Conservation (phyloP, 1,140 invertebrate genomes). For the Adoxophyes honmai region DNA sequence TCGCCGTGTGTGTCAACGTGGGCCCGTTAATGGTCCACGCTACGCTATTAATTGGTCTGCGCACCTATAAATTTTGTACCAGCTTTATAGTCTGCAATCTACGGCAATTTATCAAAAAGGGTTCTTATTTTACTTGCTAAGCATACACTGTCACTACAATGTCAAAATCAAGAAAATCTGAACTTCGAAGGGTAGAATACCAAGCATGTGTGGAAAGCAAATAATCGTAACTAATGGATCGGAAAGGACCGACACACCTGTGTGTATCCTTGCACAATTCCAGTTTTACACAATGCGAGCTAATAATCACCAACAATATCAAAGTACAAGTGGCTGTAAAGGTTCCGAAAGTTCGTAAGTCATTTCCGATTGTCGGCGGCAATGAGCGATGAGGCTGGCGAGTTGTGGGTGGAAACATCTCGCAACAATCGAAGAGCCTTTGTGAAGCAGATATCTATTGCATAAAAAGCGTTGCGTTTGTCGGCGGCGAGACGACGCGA, state of each 20-base stretch:
- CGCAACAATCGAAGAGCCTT: constrained; percentile 48
- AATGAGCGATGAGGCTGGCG: constrained; percentile 62
- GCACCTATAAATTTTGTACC: constrained; percentile 24
- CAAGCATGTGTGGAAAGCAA: no score
- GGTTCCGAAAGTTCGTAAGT: constrained; percentile 63
- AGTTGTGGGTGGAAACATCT: constrained; percentile 74
- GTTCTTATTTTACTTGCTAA: constrained; percentile 2
- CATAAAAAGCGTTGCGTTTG: constrained; percentile 61
- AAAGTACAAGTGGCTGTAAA: constrained; percentile 56
- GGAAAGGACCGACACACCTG: constrained; percentile 42
- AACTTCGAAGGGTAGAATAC: no score
- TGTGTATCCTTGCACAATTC: constrained; percentile 36
- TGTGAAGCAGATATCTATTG: constrained; percentile 49
- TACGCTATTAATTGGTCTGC: constrained; percentile 25
- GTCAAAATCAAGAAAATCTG: no score
- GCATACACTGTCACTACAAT: no score
- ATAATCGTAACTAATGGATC: no score
- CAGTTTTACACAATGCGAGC: constrained; percentile 22
- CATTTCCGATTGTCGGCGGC: constrained; percentile 68
- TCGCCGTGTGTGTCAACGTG: constrained; percentile 60
- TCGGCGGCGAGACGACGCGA: constrained; percentile 64
- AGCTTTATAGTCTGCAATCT: constrained; percentile 19
- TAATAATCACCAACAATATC: constrained; percentile 27
- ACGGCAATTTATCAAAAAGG: constrained; percentile 17
- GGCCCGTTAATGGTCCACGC: constrained; percentile 42